Base-by-base conservation (phyloP, 2,113 vertebrate genomes). In the Protobothrops mucrosquamatus region DNA sequence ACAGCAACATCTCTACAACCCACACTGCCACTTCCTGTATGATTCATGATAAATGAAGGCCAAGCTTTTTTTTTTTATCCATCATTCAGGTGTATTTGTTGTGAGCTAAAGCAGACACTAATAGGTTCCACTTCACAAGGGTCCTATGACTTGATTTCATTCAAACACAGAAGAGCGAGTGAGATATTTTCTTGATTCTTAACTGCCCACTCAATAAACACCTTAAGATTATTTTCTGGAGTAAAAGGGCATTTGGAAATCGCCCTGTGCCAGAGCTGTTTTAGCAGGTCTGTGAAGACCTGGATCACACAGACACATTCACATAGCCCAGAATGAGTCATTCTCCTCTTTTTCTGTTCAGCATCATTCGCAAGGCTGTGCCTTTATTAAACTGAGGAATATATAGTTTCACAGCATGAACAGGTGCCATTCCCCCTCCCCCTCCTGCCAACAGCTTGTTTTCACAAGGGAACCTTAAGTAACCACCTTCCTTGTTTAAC, bases 371-470 rank as follows among this genome's bases (percentile, higher is more conserved):
- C 74, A 93, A 93, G 55, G 54, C 92, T 90, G 88, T 90, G 26
- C 88, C 69, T 93, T 93, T 90, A 93, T 93, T 90, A 90, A 81
- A 89, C 46, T 59, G 88, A 93, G 92, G 52, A 93, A 93, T 92
- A 92, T 92, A 92, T 59, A 85, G 69, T 48, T 92, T 89, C 92
- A 92, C 92, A 92, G 88, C 86, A 69, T 46, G 87, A 88, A 26
- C 14, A 52, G 91, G 87, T 92, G 91, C 46, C 88, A 51, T 89
- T 51, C 85, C 61, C 29, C 48, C 48, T 51, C 46, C 85, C 51
- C 23, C 86, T 39, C 18, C 34, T 85, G 69, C 48, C 39, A 92
- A 74, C 69, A 85, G 88, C 88, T 85, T 59, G 26, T 86, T n/a
- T 46, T 61, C 23, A 74, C 34, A 81, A 90, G 46, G 39, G 88